Base-by-base conservation (phyloP, 2,888 invertebrate species). In the Orthonychiurus folsomi region DNA sequence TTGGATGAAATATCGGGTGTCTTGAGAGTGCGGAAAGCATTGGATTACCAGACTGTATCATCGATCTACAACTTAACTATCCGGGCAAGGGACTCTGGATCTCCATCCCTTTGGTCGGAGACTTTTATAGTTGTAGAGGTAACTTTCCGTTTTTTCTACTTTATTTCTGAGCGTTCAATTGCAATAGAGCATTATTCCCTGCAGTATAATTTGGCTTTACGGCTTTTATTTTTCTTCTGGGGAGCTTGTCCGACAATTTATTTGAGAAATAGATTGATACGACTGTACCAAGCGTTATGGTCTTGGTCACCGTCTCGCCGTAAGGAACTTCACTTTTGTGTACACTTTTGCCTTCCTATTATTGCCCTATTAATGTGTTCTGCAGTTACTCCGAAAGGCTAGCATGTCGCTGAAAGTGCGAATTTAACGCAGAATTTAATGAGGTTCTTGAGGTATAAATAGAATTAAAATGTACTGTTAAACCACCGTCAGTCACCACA, bases 1-100 rank as follows among this genome's bases (percentile, higher is more conserved):
- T 86, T 97, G 65, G 95, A 96, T 76, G 80, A 83, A 59, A 77
- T 85, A 37, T 91, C 93, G 1, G 97, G 96, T 0, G 88, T 91
- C 0, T 84, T 95, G 63, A 84, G 92, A 26, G 87, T 93, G 1
- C 82, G 84, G 0, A 84, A 84, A 64, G 80, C 81, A 59, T 80
- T 96, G 61, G 93, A 96, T 80, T 96, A 89, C 76, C 94, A 95
- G 76, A 86, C 86, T 73, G 84, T 88, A 37, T n/a, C n/a, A n/a
- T 93, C 92, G 79, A 85, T 92, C 67, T 93, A 93, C 80, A 91
- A 89, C 73, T 81, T 96, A 69, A 86, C 87, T 60, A 87, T 93
- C 61, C 83, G 86, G 63, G 95, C 93, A 1, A 84, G 84, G 56
- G 95, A 96, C 79, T 84, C 85, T 37, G 96, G 94, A 0, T 84